Percentiles rank a stretch among this genome's conserved stretches.
Conservation (phyloP, 2,888 invertebrate genomes). For the Hybos culiciformis region DNA sequence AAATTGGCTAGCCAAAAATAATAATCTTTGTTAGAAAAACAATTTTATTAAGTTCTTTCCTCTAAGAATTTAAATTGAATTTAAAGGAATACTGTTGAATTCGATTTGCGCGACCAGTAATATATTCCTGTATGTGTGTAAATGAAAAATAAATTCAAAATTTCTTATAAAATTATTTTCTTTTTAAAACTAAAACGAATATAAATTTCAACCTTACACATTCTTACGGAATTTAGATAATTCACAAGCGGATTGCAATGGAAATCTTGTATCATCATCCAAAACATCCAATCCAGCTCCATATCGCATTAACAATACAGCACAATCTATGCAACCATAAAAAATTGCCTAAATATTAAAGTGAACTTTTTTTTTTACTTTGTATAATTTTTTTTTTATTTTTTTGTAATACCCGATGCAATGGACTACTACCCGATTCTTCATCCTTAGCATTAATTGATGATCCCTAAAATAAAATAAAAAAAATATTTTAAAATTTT, state of each 20-base stretch:
- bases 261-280: constrained; percentile 27
- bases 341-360: too few relatives aligned
- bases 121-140: too few relatives aligned
- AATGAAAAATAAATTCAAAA: not conserved
- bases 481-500: not conserved
- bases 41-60: too few relatives aligned
- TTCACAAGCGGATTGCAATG: constrained; percentile 29
- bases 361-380: too few relatives aligned
- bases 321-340: constrained; percentile 66
- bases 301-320: constrained; percentile 53
- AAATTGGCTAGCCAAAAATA: too few relatives aligned
- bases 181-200: not conserved
- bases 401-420: too few relatives aligned
- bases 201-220: constrained; percentile 8
- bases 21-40: too few relatives aligned
- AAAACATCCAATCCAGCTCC: constrained; percentile 35
- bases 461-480: constrained; percentile 49
- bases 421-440: constrained; percentile 53
- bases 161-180: not conserved
- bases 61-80: too few relatives aligned
- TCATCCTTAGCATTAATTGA: constrained; percentile 35
- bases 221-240: constrained; percentile 32
- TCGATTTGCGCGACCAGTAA: too few relatives aligned
- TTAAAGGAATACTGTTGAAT: too few relatives aligned
- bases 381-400: too few relatives aligned